These are phyloP conservation scores for Probosciger aterrimus DNA, from an alignment of 2,113 vertebrate genomes.

Conservation along the genomic window DNA sequence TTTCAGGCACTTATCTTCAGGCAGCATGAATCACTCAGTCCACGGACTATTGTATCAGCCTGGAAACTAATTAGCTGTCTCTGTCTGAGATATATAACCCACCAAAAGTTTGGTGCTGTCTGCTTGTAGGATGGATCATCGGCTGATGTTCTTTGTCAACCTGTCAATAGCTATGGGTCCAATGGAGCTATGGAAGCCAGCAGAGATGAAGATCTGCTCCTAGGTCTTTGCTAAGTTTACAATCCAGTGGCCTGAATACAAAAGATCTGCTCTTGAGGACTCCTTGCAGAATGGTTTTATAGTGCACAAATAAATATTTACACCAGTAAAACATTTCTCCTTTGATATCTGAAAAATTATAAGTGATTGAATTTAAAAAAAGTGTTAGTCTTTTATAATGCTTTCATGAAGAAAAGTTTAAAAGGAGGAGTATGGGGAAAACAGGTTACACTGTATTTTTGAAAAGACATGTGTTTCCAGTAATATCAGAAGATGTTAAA, in stretches of 20 bases:
- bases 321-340: background rate
- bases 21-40: background rate
- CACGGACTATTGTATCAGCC: background rate
- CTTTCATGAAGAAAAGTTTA: background rate
- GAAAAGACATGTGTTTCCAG: background rate
- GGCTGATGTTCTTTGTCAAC: background rate
- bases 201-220: background rate
- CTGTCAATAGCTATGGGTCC: background rate
- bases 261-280: background rate
- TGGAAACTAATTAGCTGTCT: background rate
- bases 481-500: background rate
- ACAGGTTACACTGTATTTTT: background rate
- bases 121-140: background rate
- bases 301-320: background rate
- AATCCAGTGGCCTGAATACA: background rate
- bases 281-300: background rate
- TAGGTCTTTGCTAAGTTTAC: background rate
- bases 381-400: background rate
- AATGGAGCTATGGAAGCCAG: background rate
- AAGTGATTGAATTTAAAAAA: background rate
- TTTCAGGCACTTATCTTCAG: background rate
- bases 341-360: background rate
- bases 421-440: fast-evolving
- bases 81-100: background rate
- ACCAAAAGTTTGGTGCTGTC: background rate